Percentiles rank a stretch among this genome's conserved stretches.
Conservation (phyloP, 1,140 invertebrate genomes). For the Octopus bimaculoides region DNA sequence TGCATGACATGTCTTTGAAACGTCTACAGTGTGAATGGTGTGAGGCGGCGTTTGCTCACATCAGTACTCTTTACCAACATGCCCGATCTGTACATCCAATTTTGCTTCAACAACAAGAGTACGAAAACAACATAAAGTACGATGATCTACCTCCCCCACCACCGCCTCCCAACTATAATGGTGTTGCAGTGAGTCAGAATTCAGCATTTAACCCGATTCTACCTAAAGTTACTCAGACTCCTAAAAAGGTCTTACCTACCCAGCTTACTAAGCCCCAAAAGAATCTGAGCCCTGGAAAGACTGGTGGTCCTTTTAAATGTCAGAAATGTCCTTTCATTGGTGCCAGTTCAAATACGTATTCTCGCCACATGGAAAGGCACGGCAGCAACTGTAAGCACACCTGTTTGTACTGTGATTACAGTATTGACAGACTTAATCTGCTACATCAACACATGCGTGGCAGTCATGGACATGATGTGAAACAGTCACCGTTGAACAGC, state of each 20-base stretch:
- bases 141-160: not conserved
- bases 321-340: slow-evolving; percentile 50
- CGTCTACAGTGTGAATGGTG: slow-evolving; percentile 49
- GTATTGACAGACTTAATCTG: slow-evolving; percentile 45
- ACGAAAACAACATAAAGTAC: slow-evolving; percentile 18
- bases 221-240: not conserved
- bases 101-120: slow-evolving; percentile 41
- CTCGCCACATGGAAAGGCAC: slow-evolving; percentile 48
- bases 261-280: slow-evolving; percentile 27
- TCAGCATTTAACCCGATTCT: not conserved
- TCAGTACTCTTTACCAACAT: slow-evolving; percentile 44
- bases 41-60: slow-evolving; percentile 39
- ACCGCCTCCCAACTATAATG: not conserved
- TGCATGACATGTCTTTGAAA: not conserved
- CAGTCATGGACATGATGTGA: slow-evolving; percentile 39
- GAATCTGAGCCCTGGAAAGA: slow-evolving; percentile 33
- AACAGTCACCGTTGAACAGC: slow-evolving; percentile 9
- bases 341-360: slow-evolving; percentile 43
- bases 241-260: not conserved
- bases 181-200: not conserved
- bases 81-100: slow-evolving; percentile 39
- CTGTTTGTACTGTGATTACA: slow-evolving; percentile 51
- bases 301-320: slow-evolving; percentile 42
- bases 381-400: slow-evolving; percentile 44
- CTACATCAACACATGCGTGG: slow-evolving; percentile 49